Percentiles rank a stretch among this genome's conserved stretches.
Conservation (phyloP, 1,140 invertebrate species). For the Ericerus pela region DNA sequence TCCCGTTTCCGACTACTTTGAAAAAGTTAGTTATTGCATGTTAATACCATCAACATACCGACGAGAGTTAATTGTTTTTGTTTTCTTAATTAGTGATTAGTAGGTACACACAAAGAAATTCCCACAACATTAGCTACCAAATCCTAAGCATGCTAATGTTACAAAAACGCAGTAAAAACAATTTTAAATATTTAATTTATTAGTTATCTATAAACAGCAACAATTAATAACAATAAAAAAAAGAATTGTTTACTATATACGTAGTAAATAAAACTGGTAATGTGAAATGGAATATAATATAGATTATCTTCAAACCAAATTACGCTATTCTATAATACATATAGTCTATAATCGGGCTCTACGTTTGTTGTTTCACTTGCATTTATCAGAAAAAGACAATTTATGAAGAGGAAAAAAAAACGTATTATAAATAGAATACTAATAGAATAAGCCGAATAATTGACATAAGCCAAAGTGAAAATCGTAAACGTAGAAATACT, state of each 20-base stretch:
- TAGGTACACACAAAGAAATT: not conserved
- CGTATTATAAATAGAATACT: not conserved
- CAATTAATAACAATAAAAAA: constrained; percentile 13
- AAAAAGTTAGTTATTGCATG: no score
- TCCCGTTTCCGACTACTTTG: no score
- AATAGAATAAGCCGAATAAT: constrained; percentile 7
- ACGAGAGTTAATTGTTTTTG: not conserved
- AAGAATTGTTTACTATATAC: constrained; percentile 4
- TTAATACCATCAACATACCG: no score
- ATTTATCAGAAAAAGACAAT: not conserved
- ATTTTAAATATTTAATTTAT: constrained; percentile 3
- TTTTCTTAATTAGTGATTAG: not conserved
- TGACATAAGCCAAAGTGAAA: constrained; percentile 7
- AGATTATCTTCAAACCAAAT: not conserved
- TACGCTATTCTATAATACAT: constrained; percentile 2
- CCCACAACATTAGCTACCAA: not conserved
- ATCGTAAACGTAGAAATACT: not conserved
- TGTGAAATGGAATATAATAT: not conserved
- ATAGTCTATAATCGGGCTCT: not conserved
- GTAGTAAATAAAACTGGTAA: constrained; percentile 9
- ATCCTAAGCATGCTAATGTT: not conserved
- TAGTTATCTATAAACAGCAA: constrained; percentile 13
- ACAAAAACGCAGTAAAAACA: not conserved
- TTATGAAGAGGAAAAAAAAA: not conserved
- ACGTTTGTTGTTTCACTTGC: not conserved